Evolutionary conservation across 92 coral and sea anemone species (phyloP), one percentile per base, ranked within the genome.

Genomic region (Pocillopora grandis): DNA sequence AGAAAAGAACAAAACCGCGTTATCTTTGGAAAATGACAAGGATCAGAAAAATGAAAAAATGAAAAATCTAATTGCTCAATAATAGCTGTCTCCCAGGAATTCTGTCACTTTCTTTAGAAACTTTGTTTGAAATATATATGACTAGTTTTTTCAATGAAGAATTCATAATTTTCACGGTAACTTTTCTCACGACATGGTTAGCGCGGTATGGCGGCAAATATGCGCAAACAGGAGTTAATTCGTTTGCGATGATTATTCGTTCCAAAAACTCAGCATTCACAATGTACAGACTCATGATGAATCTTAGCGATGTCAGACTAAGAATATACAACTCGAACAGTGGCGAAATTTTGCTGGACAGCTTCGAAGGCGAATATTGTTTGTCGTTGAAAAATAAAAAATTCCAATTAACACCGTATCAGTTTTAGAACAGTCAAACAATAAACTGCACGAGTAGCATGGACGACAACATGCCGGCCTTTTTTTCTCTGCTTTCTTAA

Each of bases 381-480:
- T 76, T 76, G 69, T 33, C 56, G 17, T 8, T 5, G 66, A 10
- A 75, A 60, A 76, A 66, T 21, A 10, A 16, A 7, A 42, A 42
- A 59, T 9, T 76, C 68, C 69, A 76, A 35, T 76, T 35, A 76
- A 35, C 68, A 61, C 68, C 69, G 49, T 62, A 59, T 60, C 65
- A 33, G 13, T 76, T 20, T 36, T 36, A 35, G 56, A 48, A 37
- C 20, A 33, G 17, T 35, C 23, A 27, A 27, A 27, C 31, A 1
- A 12, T 55, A 70, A 35, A n/a, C 18, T 5, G 18, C 42, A 37
- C 17, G 6, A 37, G 75, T 15, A 70, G 18, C 33, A 16, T 37
- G 1, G 18, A 2, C 42, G 20, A 70, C 75, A 37, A 70, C 17
- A 16, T 70, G 57, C 11, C 15, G 75, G 75, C 8, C 31, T 70